Evolutionary conservation across 2,113 vertebrate genomes (phyloP).

Genomic region (Strix aluco): DNA sequence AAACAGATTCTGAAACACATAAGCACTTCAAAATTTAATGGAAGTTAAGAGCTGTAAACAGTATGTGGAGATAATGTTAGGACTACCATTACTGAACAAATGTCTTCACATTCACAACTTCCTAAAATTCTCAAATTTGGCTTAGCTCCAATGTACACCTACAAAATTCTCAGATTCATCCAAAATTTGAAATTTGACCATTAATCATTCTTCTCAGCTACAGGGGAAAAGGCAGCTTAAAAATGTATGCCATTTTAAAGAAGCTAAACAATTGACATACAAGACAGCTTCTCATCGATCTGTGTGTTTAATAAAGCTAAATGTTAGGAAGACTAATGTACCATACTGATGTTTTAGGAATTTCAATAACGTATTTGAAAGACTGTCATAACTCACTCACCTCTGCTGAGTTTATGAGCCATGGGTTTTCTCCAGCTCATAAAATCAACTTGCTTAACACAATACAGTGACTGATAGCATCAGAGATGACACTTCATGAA

Average conservation of each 20-base stretch:
- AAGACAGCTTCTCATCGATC: conserved; percentile 68
- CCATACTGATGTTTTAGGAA: conserved; percentile 77
- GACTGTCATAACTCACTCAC: conserved; percentile 78
- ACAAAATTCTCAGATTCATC: not conserved
- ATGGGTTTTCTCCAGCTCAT: conserved; percentile 72
- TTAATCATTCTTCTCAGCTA: not conserved
- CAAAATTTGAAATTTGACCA: conserved; percentile 15
- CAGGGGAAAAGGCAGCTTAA: not conserved
- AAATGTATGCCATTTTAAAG: conserved; percentile 47
- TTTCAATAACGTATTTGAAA: conserved; percentile 75
- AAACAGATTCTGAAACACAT: not conserved
- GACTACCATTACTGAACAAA: not conserved
- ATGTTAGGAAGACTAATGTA: conserved; percentile 80
- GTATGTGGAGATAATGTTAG: not conserved
- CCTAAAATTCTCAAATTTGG: not conserved
- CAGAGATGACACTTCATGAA: conserved; percentile 59
- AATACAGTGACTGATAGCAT: conserved; percentile 65
- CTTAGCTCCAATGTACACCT: not conserved
- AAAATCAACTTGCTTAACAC: conserved; percentile 74
- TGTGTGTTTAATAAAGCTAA: conserved; percentile 77
- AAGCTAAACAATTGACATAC: conserved; percentile 64
- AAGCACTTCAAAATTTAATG: not conserved
- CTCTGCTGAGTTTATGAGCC: conserved; percentile 79
- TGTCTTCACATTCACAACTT: not conserved
- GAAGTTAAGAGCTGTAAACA: not conserved